Evolutionary conservation across 2,113 vertebrate species (phyloP), one percentile per base, ranked within the genome.

Genomic region (Callipepla californica): DNA sequence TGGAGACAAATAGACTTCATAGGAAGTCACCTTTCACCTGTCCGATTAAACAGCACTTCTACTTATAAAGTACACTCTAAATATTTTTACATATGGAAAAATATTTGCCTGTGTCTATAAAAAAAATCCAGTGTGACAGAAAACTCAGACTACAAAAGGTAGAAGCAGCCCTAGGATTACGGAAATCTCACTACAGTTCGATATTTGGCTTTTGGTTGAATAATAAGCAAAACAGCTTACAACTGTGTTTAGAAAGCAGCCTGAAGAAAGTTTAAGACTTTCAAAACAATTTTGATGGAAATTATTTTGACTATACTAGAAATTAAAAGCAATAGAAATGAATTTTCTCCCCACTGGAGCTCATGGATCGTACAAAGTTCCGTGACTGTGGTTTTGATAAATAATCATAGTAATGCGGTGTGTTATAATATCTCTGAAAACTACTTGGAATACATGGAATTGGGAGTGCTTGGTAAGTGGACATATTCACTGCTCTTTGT

Each of bases 381-480:
- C 11, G 6, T 85, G 67, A 69, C 6, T 82, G 61, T 45, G 63
- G 59, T 70, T 94, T 91, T 83, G 70, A 78, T 88, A 94, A 96
- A 47, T 66, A 89, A 73, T 57, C 26, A 28, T 12, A 66, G 45
- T 15, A 79, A 92, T 77, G 77, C 26, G 67, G 78, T 92, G 69
- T 28, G 85, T 81, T 82, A 66, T 23, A 82, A 38, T 59, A 80
- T 63, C 36, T 91, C 57, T 90, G 59, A 91, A 95, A 95, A 94
- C 76, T 74, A 77, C 57, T 61, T 44, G 20, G 78, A 93, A 95
- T 16, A 51, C 36, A 68, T 61, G 26, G 92, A 87, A 95, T 47
- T 87, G 65, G 57, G 93, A 96, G 82, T 93, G 85, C 68, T 93
- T 81, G 72, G 89, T 69, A 95, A 76, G 91, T 83, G 92, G 67